Evolutionary conservation across 1,140 invertebrate genomes (phyloP).

Genomic region (Wiebesia pumilae): DNA sequence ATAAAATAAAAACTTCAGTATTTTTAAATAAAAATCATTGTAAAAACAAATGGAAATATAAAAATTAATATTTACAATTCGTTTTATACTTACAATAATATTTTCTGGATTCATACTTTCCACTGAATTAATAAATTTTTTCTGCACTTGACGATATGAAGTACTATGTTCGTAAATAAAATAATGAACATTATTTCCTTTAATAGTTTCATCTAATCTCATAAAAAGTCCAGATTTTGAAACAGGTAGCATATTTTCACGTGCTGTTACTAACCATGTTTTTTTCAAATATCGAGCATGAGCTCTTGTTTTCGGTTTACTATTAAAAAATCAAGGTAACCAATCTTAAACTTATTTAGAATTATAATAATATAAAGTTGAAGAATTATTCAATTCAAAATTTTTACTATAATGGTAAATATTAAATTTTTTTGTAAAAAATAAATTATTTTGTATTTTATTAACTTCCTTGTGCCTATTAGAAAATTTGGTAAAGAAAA

Average conservation of each 20-base stretch:
- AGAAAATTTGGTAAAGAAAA: not conserved
- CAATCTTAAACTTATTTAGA: conserved; percentile 31
- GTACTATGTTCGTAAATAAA: conserved; percentile 89
- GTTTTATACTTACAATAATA: conserved; percentile 42
- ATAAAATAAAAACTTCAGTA: too few species aligned
- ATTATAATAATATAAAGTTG: not conserved
- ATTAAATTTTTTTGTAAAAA: conserved; percentile 10
- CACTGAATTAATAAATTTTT: conserved; percentile 85
- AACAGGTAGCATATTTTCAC: conserved; percentile 81
- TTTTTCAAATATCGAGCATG: conserved; percentile 77
- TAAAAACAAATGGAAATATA: not conserved
- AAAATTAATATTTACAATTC: not conserved
- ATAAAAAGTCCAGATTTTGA: conserved; percentile 85
- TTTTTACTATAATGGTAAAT: not conserved
- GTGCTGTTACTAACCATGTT: conserved; percentile 80
- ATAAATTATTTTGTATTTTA: conserved; percentile 25
- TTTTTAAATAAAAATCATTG: not conserved
- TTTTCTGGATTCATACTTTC: conserved; percentile 75
- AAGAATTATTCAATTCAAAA: not conserved
- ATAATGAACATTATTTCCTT: conserved; percentile 75
- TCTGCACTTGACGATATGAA: conserved; percentile 85
- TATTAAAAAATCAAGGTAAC: conserved; percentile 55
- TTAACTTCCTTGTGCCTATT: too few species aligned
- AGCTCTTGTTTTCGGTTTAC: conserved; percentile 78
- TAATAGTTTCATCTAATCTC: conserved; percentile 77